Base-by-base conservation (phyloP, 2,888 invertebrate species). In the Eristalis pertinax region DNA sequence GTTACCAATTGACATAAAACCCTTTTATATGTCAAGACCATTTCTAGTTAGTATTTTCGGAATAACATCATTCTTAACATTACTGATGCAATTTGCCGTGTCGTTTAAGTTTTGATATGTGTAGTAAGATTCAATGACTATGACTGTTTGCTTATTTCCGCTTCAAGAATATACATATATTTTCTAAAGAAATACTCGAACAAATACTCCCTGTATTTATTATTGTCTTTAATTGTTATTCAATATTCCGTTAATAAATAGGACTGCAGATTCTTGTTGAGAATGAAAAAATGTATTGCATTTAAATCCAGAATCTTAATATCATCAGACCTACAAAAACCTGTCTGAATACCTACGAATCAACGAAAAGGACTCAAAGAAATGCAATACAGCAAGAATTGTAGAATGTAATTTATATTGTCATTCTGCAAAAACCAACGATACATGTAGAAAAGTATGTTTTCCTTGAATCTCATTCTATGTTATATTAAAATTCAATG, bases 311-410 rank as follows among this genome's bases (percentile, higher is more conserved):
- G 43, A 62, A 65, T 75, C n/a, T 62, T 63, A 63, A 38, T 41
- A 72, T 63, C 68, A 38, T 41, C 77, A 50, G 26, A 78, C 58
- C 68, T 64, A 73, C 64, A 82, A 77, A 76, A 76, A 82, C 69
- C 69, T 43, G 77, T 72, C 75, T 19, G 35, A 56, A 77, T 73
- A 64, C 64, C 58, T 74, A 58, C 63, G 69, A 73, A 81, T 81
- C 75, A 81, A 62, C 58, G 32, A 26, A 26, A 67, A 81, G 41
- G 26, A 63, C 22, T 19, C n/a, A 26, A 60, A 60, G 24, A 74
- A 13, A 41, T 32, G 32, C 70, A 62, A 58, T 43, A 75, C 69
- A 41, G 4, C 58, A 62, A 26, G 26, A 26, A 68, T 60, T 41
- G 62, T 63, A 38, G 67, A 77, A 22, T 60, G 68, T 77, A 77